Evolutionary conservation across 2,888 invertebrate genomes (phyloP).

Genomic region (Alcis repandata): DNA sequence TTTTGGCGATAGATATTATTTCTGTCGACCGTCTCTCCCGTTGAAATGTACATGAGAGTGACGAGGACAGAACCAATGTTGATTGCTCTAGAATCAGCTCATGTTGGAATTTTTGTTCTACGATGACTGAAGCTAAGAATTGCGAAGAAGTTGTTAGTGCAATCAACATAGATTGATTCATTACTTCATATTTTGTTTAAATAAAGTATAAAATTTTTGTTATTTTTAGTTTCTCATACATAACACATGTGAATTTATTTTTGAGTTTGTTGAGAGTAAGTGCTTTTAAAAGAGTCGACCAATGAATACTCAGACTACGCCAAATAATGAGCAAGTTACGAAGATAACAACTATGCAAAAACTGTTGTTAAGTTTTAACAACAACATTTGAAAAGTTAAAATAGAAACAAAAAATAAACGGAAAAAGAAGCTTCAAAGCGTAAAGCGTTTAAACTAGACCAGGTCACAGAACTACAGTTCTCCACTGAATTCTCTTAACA

Average conservation of each 20-base stretch:
- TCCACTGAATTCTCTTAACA: no score
- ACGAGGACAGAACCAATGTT: background rate
- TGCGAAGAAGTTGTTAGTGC: background rate
- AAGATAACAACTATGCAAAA: background rate
- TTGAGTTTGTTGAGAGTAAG: background rate
- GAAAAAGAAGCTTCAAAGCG: no score
- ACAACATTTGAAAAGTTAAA: background rate
- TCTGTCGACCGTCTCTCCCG: background rate
- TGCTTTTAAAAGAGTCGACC: slow-evolving; percentile 6
- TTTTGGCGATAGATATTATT: background rate
- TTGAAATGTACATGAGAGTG: background rate
- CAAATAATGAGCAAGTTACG: background rate
- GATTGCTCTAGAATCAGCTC: background rate
- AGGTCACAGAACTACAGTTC: no score
- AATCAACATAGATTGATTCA: background rate
- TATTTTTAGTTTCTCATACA: background rate
- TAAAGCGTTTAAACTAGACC: no score
- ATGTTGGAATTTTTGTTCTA: slow-evolving; percentile 3
- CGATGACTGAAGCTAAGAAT: slow-evolving; percentile 9
- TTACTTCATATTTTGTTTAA: slow-evolving; percentile 8
- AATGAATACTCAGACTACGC: slow-evolving; percentile 8
- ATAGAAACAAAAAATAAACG: no score
- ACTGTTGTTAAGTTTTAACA: background rate
- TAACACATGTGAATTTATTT: background rate
- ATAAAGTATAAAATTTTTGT: background rate